A percentile compares a stretch with the other conserved stretches of the same genome.
These are phyloP conservation scores for Xestia rhomboidea DNA, from an alignment of 2,888 invertebrate species.

Conservation along the genomic window DNA sequence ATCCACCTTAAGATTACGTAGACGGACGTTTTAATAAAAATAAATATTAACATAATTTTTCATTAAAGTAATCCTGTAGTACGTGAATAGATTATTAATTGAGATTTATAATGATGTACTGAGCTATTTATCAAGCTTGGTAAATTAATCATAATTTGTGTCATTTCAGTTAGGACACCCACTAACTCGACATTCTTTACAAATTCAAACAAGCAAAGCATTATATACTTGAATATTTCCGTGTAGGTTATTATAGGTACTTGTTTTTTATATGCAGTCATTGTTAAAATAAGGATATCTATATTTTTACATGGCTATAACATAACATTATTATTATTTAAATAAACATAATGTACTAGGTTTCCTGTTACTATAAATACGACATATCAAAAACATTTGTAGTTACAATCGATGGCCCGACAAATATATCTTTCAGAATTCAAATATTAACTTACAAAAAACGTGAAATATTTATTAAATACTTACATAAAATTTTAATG, in stretches of 20 bases:
- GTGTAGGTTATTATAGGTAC: neutral
- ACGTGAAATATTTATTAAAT: constrained; percentile 1
- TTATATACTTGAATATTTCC: constrained; percentile 2
- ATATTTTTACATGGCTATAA: neutral
- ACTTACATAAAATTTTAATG: neutral
- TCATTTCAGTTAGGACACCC: constrained; percentile 10
- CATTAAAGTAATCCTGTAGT: neutral
- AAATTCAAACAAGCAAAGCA: constrained; percentile 3
- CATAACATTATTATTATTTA: neutral
- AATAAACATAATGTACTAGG: neutral
- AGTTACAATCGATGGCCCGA: neutral
- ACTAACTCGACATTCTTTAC: neutral
- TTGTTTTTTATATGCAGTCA: neutral
- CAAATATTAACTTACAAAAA: neutral
- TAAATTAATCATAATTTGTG: constrained; percentile 30
- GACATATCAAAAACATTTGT: neutral
- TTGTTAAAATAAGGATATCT: neutral
- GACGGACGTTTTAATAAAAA: neutral
- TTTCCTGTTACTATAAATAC: neutral
- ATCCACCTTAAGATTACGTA: constrained; percentile 23
- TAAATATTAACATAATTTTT: neutral
- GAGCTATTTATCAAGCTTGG: constrained; percentile 28
- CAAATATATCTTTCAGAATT: neutral
- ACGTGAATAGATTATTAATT: constrained; percentile 19
- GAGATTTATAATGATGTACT: constrained; percentile 15